Conservation (phyloP, 2,797 vertebrate species). For the Enteromius viviparus region DNA sequence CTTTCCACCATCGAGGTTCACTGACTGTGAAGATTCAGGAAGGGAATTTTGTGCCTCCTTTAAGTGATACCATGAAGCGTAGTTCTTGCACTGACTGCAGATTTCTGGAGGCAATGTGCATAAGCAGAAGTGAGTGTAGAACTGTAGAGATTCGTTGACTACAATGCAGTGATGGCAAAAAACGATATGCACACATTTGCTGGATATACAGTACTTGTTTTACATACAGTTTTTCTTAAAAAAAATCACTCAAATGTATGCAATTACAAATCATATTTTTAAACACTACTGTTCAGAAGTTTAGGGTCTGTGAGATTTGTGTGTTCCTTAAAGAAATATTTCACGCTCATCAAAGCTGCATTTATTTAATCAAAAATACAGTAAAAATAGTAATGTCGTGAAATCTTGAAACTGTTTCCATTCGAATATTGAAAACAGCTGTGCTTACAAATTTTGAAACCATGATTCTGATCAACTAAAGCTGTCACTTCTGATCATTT, state of each 20-base stretch:
- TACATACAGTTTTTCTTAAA: neutral
- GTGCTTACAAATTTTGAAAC: neutral
- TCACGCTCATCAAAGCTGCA: neutral
- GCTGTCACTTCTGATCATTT: neutral
- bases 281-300: neutral
- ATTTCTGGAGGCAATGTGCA: constrained; percentile 1
- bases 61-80: neutral
- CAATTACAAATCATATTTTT: neutral
- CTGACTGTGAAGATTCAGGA: neutral
- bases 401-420: neutral
- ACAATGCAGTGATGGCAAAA: neutral
- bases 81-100: neutral
- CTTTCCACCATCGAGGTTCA: neutral
- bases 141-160: neutral
- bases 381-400: neutral
- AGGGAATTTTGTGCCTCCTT: neutral
- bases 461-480: neutral
- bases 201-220: no score
- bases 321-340: neutral
- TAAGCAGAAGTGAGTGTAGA: neutral
- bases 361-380: neutral
- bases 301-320: neutral
- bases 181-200: neutral
- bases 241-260: neutral
- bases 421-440: neutral